Evolutionary conservation across 2,797 vertebrate genomes (phyloP).

Genomic region (Halcyon badia): DNA sequence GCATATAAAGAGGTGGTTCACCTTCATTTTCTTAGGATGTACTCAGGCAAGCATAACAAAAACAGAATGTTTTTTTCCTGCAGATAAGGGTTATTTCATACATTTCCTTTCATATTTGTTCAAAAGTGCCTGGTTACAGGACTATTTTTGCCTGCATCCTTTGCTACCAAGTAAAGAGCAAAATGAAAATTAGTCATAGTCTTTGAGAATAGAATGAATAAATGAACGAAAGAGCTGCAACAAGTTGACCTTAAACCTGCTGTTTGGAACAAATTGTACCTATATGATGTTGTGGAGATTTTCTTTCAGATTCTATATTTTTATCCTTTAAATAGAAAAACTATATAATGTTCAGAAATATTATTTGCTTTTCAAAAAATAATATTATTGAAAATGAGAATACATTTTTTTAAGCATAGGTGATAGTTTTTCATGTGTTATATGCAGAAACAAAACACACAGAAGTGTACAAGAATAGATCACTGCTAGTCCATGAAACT

Average conservation of each 20-base stretch:
- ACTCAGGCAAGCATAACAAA: not conserved
- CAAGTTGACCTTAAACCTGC: not conserved
- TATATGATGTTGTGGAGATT: not conserved
- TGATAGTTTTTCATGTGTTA: not conserved
- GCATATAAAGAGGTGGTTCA: not conserved
- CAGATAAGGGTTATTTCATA: not conserved
- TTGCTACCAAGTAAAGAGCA: not conserved
- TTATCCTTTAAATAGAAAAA: not conserved
- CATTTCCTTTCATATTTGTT: not conserved
- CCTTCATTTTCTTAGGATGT: not conserved
- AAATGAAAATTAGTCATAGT: conserved; percentile 46
- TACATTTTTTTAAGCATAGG: not conserved
- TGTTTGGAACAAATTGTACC: conserved; percentile 7
- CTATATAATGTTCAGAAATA: not conserved
- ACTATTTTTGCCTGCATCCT: not conserved
- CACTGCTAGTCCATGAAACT: not conserved
- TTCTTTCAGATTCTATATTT: not conserved
- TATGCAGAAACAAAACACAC: rapidly evolving
- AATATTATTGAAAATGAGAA: not conserved
- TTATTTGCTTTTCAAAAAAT: not conserved
- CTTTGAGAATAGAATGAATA: conserved; percentile 30
- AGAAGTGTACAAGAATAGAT: not conserved
- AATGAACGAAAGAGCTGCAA: not conserved
- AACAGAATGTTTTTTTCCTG: not conserved
- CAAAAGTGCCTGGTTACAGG: not conserved